These are phyloP conservation scores for Hylia prasina DNA, from an alignment of 2,113 vertebrate species.

Conservation along the genomic window DNA sequence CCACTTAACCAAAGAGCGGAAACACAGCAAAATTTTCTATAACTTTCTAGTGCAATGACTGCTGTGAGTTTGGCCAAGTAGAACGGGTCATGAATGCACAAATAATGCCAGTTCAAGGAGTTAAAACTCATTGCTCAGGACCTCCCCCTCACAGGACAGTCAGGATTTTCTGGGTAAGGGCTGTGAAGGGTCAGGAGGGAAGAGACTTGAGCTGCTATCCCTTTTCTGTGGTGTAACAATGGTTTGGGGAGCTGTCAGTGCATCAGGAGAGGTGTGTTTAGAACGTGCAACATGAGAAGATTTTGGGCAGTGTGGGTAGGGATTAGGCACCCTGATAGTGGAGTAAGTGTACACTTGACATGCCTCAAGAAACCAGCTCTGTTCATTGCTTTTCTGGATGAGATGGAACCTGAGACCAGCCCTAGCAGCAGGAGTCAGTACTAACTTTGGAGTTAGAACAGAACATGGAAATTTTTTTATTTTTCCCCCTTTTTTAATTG, in stretches of 20 bases:
- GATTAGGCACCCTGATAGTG: neutral
- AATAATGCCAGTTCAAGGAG: neutral
- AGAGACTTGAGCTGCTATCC: neutral
- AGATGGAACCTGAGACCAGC: neutral
- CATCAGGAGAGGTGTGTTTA: neutral
- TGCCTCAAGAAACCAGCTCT: neutral
- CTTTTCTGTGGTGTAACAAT: neutral
- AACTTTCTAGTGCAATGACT: neutral
- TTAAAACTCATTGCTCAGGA: neutral
- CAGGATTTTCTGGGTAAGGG: neutral
- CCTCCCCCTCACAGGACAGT: neutral
- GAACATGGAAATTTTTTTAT: neutral
- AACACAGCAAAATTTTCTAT: neutral
- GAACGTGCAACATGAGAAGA: neutral
- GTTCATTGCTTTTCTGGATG: neutral
- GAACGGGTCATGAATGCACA: neutral
- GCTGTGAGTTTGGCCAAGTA: neutral
- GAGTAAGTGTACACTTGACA: neutral
- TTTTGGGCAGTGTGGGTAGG: neutral
- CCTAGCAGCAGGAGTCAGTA: neutral
- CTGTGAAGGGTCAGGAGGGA: neutral
- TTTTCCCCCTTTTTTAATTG: neutral
- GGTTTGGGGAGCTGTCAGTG: neutral
- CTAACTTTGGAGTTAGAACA: neutral
- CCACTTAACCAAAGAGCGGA: neutral